Base-by-base conservation (phyloP, 2,797 vertebrate genomes). In the Propithecus perrieri region DNA sequence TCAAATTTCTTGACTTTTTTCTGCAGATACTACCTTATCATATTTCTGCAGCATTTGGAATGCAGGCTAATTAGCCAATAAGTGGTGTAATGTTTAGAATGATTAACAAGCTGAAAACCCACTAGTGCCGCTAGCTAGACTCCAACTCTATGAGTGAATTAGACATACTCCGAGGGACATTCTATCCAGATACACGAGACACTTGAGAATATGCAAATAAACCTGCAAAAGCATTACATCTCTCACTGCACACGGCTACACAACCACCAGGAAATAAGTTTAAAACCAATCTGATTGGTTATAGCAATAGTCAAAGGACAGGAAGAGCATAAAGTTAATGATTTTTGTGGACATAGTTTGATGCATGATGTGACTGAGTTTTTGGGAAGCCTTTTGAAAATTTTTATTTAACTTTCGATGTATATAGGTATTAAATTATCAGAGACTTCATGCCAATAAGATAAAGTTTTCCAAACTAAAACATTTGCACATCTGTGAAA, bases 21-120 rank as follows among this genome's bases (percentile, higher is more conserved):
- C 59, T 72, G 8, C 18, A 75, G 50, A 85, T 75, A 65, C 33
- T 71, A 92, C 94, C 46, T 94, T 92, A 94, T 95, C 93, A 63
- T 95, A 94, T 95, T 96, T 97, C 88, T 78, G 81, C 30, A 92
- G 55, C 18, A 67, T 57, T 46, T 83, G 91, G 85, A 94, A 85
- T 85, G 78, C 61, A 95, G 67, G 63, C 67, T 97, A 96, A 97
- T 96, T 91, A 94, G 50, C 55, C 81, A 94, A n/a, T 81, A 57
- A n/a, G 1, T 92, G 72, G 30, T 50, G 3, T 81, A 43, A 69
- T 55, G 18, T 53, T 65, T 65, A 74, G 24, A 55, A 12, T 69
- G 48, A 83, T 57, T 69, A 95, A n/a, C 33, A 92, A 78, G 14
- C 38, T 69, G 53, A 87, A 92, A 87, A 86, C 4, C 5, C 46